Conservation (phyloP, 1,140 invertebrate genomes). For the Oryctes rhinoceros region DNA sequence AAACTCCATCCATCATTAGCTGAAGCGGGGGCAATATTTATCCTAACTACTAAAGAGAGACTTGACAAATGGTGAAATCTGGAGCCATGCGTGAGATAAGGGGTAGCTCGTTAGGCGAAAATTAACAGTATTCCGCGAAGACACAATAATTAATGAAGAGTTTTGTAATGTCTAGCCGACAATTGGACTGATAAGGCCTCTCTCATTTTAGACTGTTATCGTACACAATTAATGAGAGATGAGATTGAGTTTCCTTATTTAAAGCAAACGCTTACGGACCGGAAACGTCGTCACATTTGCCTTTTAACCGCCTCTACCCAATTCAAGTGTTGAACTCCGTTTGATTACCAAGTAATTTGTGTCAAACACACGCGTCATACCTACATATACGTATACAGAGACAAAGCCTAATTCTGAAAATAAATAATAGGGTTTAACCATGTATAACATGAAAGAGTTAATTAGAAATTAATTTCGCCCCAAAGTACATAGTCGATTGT, state of each 20-base stretch:
- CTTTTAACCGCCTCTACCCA: too few relatives aligned
- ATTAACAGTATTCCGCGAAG: constrained; percentile 48
- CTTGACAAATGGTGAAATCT: constrained; percentile 46
- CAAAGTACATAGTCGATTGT: too few relatives aligned
- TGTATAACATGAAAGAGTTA: too few relatives aligned
- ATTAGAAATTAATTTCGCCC: too few relatives aligned
- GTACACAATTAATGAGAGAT: constrained; percentile 51
- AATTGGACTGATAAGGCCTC: constrained; percentile 50
- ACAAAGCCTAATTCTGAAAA: too few relatives aligned
- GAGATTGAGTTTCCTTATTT: constrained; percentile 49
- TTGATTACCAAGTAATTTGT: too few relatives aligned
- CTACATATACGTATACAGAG: too few relatives aligned
- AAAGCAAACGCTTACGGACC: constrained; percentile 26
- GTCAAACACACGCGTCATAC: too few relatives aligned
- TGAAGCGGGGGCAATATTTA: constrained; percentile 41
- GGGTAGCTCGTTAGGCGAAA: constrained; percentile 45
- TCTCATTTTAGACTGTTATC: constrained; percentile 43
- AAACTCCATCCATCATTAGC: constrained; percentile 43
- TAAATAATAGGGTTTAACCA: too few relatives aligned
- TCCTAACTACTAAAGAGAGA: constrained; percentile 35
- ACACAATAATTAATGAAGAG: constrained; percentile 50
- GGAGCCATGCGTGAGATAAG: constrained; percentile 42
- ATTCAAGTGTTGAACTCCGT: too few relatives aligned
- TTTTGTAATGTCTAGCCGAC: constrained; percentile 46
- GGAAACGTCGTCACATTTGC: constrained; percentile 6